Conservation (phyloP, 92 coral and sea anemone species). For the Blastomussa wellsi region DNA sequence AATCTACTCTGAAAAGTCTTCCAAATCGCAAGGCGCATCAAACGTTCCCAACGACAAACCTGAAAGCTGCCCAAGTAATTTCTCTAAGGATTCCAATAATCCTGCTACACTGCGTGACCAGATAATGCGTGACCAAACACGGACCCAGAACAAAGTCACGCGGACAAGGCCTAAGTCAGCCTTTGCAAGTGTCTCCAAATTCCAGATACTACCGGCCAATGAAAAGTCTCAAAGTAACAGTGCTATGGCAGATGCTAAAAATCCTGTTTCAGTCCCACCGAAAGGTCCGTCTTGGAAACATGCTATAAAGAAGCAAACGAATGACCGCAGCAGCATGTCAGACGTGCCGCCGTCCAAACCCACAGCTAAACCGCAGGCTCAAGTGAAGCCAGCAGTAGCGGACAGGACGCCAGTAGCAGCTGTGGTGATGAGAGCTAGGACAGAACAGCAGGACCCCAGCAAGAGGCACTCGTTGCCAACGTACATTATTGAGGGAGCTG, state of each 20-base stretch:
- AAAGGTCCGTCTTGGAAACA: background rate
- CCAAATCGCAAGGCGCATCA: slow-evolving; percentile 8
- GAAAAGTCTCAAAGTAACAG: background rate
- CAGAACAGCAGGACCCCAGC: slow-evolving; percentile 23
- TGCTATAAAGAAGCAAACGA: background rate
- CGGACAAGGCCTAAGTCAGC: slow-evolving; percentile 28
- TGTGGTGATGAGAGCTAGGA: slow-evolving; percentile 31
- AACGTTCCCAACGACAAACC: background rate
- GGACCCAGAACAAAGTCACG: background rate
- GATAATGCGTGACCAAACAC: slow-evolving; percentile 26
- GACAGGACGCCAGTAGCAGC: slow-evolving; percentile 14
- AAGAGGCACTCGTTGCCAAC: slow-evolving; percentile 60
- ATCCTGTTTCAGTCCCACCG: slow-evolving; percentile 11
- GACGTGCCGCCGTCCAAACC: background rate
- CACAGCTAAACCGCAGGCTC: slow-evolving; percentile 1
- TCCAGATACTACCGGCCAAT: slow-evolving; percentile 14
- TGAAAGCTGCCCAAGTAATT: background rate
- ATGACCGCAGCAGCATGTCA: slow-evolving; percentile 3
- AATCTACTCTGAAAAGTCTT: background rate
- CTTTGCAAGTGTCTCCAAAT: slow-evolving; percentile 18
- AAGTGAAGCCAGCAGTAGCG: background rate
- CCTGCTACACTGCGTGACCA: slow-evolving; percentile 22
- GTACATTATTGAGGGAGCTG: slow-evolving; percentile 41
- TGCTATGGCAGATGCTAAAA: slow-evolving; percentile 21
- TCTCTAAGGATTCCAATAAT: background rate